Conservation (phyloP, 2,113 vertebrate genomes). For the Heptranchias perlo region DNA sequence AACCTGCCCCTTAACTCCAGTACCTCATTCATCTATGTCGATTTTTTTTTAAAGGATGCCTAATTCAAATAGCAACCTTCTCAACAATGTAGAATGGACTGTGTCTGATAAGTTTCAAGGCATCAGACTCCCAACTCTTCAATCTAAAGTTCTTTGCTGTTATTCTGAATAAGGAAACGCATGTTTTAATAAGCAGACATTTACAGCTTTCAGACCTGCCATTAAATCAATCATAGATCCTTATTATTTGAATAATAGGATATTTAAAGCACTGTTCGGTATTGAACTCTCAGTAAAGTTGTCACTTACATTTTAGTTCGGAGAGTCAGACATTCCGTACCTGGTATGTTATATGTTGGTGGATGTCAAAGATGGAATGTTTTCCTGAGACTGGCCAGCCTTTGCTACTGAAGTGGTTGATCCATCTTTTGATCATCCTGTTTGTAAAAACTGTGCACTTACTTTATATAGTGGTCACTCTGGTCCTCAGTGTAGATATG, state of each 20-base stretch:
- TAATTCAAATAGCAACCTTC: background rate
- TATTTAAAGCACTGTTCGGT: background rate
- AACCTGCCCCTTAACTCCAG: background rate
- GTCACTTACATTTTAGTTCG: background rate
- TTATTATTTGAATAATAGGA: background rate
- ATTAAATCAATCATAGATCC: background rate
- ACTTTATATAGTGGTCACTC: background rate
- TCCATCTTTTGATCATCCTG: too few species aligned
- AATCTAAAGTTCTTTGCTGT: background rate
- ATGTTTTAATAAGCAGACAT: background rate
- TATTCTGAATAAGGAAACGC: background rate
- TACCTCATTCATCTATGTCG: background rate
- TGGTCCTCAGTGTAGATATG: too few species aligned
- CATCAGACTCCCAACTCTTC: background rate
- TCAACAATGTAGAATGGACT: background rate
- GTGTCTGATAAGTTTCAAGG: background rate
- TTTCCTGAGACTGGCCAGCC: background rate
- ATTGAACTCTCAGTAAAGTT: background rate
- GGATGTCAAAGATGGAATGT: background rate
- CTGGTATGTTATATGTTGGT: background rate
- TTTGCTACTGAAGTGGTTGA: background rate
- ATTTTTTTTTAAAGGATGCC: background rate
- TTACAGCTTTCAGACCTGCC: background rate
- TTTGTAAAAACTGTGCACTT: background rate
- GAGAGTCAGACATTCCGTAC: background rate